Evolutionary conservation across 2,113 vertebrate genomes (phyloP).

Genomic region (Argyrosomus japonicus): DNA sequence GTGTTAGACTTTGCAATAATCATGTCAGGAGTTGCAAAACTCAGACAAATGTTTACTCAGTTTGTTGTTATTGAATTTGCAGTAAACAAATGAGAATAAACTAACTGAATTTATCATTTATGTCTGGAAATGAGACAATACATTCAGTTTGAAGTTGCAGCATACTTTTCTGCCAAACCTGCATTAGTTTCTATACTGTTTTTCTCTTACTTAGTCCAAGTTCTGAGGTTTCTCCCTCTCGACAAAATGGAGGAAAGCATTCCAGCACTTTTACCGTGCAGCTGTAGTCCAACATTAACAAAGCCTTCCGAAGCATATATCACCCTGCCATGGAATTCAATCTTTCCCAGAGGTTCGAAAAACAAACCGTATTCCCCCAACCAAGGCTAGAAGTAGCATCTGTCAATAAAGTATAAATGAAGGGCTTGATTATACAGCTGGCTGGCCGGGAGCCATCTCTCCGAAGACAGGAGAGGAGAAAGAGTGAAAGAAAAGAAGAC

Average conservation of each 20-base stretch:
- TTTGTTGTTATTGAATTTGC: not conserved
- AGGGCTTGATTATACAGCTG: constrained; percentile 84
- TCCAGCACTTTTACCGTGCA: constrained; percentile 48
- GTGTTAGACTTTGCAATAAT: not conserved
- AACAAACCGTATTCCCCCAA: constrained; percentile 71
- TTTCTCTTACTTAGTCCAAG: constrained; percentile 30
- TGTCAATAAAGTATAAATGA: constrained; percentile 85
- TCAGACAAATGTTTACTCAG: not conserved
- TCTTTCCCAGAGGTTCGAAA: constrained; percentile 78
- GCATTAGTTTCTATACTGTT: constrained; percentile 34
- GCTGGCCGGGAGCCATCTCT: constrained; percentile 76
- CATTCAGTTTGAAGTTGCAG: not conserved
- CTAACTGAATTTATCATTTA: not conserved
- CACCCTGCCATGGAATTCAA: constrained; percentile 71
- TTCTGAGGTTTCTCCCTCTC: constrained; percentile 39
- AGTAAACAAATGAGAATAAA: not conserved
- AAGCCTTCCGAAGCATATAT: constrained; percentile 68
- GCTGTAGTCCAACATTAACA: constrained; percentile 79
- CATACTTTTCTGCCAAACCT: constrained; percentile 26
- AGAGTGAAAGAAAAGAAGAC: constrained; percentile 40
- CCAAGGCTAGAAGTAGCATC: constrained; percentile 78
- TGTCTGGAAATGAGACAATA: constrained; percentile 10
- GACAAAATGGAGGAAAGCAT: constrained; percentile 56
- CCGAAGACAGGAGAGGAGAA: constrained; percentile 64
- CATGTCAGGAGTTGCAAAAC: not conserved